Base-by-base conservation (phyloP, 2,797 vertebrate genomes). In the Danionella dracula region DNA sequence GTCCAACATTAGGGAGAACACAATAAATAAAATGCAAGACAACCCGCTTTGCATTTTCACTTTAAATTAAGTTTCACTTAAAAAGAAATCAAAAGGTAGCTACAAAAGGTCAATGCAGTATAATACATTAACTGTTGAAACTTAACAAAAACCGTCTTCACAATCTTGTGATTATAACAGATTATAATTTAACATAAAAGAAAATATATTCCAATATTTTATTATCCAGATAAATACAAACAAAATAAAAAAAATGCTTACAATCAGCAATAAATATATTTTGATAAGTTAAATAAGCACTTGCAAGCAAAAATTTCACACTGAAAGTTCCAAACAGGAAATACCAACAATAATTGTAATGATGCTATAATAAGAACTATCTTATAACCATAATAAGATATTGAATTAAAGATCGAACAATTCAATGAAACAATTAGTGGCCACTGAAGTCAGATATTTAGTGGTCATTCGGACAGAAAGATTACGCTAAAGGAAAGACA, bases 241-340 rank as follows among this genome's bases (percentile, higher is more conserved):
- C 88, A 91, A 92, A 92, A 92, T 83, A 81, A 60, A 55, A 38
- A 62, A 83, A 83, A 85, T 89, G 90, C 90, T 92, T 92, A 92
- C 89, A 89, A 91, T 94, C 89, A 91, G 89, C 90, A 94, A 94
- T 94, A 94, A 94, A 94, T 94, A 94, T 82, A 90, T 91, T 90
- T 90, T 91, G 90, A 93, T 94, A 94, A 93, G 90, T 93, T 93
- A 93, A 94, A 93, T 93, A 93, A 93, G 89, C 91, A 91, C 87
- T 93, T 89, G 92, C 87, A 89, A 91, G 88, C 90, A 87, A 90
- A 90, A 88, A 83, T 81, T 81, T 87, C 81, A 82, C 38, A 84
- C 35, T 83, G 84, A 87, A 86, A 88, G 88, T 88, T 89, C 59
- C 58, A 75, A 77, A 79, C 70, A 79, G 78, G 69, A 66, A 77